Conservation (phyloP, 2,113 vertebrate genomes). For the Pterocles gutturalis region DNA sequence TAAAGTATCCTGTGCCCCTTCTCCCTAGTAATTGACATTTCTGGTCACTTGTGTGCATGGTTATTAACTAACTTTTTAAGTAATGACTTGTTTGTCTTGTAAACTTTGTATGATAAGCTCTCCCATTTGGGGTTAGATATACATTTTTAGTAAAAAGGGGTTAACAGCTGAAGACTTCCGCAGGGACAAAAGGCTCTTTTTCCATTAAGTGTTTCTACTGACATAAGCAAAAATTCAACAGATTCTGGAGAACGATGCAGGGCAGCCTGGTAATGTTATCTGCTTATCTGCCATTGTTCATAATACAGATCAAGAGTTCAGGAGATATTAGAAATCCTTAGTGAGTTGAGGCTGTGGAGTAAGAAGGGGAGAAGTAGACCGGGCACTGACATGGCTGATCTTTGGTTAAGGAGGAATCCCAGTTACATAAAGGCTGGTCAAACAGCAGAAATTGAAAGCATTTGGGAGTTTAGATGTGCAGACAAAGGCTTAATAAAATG, state of each 20-base stretch:
- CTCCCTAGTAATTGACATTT: constrained; percentile 17
- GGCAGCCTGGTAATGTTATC: neutral
- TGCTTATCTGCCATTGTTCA: constrained; percentile 19
- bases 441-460: neutral
- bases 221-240: neutral
- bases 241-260: neutral
- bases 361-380: neutral
- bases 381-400: neutral
- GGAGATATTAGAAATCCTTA: neutral
- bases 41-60: constrained; percentile 55
- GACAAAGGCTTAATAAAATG: neutral
- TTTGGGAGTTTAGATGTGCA: neutral
- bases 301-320: constrained; percentile 3
- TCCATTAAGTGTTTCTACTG: constrained; percentile 1
- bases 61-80: constrained; percentile 76
- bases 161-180: neutral
- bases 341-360: neutral
- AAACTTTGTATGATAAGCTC: neutral
- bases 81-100: constrained; percentile 57
- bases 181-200: neutral
- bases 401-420: neutral
- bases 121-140: neutral
- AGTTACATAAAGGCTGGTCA: neutral
- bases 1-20: constrained; percentile 74
- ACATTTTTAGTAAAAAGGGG: neutral